phyloP scores from a whole-genome alignment of 53 echinoderm and acorn worm genomes.

The Hippasteria phrygiana region DNA sequence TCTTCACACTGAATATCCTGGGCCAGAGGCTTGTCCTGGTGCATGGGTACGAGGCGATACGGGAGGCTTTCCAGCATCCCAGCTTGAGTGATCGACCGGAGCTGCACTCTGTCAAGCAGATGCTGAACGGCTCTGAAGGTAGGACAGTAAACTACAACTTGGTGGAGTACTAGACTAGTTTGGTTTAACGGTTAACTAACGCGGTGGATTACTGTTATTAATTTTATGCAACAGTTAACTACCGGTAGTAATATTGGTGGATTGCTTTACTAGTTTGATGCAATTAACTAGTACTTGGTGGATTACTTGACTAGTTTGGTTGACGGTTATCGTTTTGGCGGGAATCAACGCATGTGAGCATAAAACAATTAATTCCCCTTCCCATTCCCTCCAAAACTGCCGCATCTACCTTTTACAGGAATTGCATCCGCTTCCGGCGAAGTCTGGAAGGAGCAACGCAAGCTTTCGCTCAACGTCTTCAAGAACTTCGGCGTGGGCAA shows the following conservation, averaged over 20 bases:
- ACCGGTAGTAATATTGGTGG: no score
- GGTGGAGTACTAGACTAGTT: background rate
- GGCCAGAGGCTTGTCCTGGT: constrained; percentile 36
- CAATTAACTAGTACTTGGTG: no score
- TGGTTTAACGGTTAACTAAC: no score
- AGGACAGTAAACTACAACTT: background rate
- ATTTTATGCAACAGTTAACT: no score
- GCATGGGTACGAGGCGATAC: constrained; percentile 7
- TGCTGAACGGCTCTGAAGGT: constrained; percentile 41
- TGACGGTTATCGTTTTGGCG: no score
- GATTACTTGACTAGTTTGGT: no score
- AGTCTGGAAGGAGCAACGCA: constrained; percentile 63
- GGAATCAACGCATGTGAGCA: no score
- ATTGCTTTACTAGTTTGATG: no score
- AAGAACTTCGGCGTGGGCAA: constrained; percentile 47
- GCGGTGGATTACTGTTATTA: no score
- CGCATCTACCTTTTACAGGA: background rate
- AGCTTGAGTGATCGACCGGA: constrained; percentile 38
- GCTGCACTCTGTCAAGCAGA: constrained; percentile 7
- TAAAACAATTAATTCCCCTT: no score
- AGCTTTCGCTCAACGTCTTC: constrained; percentile 43
- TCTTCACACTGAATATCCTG: constrained; percentile 27
- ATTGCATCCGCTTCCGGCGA: constrained; percentile 29
- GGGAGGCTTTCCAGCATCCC: constrained; percentile 44
- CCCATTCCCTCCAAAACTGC: no score